Conservation (phyloP, 2,113 vertebrate species). For the Ctenomys sociabilis region DNA sequence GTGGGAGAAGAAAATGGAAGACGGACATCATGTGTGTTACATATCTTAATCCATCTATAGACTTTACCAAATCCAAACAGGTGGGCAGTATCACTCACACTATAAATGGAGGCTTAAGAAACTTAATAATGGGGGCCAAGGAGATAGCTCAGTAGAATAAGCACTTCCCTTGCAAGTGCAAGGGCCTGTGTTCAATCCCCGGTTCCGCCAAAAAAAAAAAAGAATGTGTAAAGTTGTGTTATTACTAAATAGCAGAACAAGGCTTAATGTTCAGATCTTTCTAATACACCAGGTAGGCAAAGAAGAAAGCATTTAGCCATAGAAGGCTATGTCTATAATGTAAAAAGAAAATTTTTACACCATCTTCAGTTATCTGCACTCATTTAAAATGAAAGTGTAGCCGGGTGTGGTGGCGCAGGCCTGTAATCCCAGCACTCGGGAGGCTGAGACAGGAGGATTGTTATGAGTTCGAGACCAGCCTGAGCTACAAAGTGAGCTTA, state of each 20-base stretch:
- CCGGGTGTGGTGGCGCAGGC: no score
- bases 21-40: neutral
- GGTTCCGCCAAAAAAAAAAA: no score
- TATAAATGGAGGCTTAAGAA: neutral
- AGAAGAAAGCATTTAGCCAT: neutral
- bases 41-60: neutral
- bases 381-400: slow-evolving; percentile 10
- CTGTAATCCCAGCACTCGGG: neutral
- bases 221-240: neutral
- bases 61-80: slow-evolving; percentile 2
- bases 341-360: neutral
- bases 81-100: neutral
- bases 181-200: no score
- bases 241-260: slow-evolving; percentile 5
- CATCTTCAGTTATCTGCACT: neutral
- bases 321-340: neutral
- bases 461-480: no score
- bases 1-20: neutral
- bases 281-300: neutral
- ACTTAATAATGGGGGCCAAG: no score
- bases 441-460: neutral
- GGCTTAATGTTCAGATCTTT: neutral
- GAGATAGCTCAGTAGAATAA: no score
- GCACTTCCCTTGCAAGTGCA: no score
- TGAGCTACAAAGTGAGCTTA: no score